Evolutionary conservation across 2,797 vertebrate genomes (phyloP).

Genomic region (Schizopygopsis malacanthus): DNA sequence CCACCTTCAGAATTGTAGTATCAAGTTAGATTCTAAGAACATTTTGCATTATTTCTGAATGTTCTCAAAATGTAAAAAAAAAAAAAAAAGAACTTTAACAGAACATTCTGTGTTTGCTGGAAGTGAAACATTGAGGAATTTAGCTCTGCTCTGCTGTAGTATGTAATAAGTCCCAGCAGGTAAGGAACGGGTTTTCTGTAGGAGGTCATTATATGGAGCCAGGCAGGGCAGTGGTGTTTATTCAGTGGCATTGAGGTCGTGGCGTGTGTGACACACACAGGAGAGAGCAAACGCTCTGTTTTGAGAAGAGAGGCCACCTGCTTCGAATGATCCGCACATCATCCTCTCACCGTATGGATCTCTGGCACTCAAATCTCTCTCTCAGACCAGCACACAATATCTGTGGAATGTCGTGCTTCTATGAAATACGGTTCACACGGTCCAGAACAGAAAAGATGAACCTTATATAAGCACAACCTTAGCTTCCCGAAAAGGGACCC

Average conservation of each 20-base stretch:
- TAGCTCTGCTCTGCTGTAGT: neutral
- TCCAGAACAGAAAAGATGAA: conserved; percentile 62
- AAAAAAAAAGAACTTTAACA: no score
- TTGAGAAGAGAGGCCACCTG: conserved; percentile 31
- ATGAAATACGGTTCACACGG: conserved; percentile 62
- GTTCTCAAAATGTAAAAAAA: no score
- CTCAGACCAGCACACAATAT: conserved; percentile 63
- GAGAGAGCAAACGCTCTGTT: conserved; percentile 1
- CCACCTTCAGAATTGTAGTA: neutral
- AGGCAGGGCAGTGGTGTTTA: conserved; percentile 9
- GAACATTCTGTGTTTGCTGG: no score
- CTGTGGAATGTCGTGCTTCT: conserved; percentile 63
- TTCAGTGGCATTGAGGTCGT: conserved; percentile 17
- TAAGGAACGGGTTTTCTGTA: neutral
- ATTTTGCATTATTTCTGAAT: neutral
- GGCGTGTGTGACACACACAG: neutral
- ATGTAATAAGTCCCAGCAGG: conserved; percentile 8
- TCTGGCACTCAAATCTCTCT: conserved; percentile 66
- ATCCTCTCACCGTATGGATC: conserved; percentile 37
- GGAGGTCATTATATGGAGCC: neutral
- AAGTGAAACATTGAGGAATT: neutral
- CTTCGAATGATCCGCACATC: conserved; percentile 26
- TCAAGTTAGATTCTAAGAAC: neutral
- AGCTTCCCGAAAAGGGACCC: conserved; percentile 58
- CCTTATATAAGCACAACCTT: conserved; percentile 70